A percentile compares a stretch with the other conserved stretches of the same genome.
Conservation (phyloP, 2,113 vertebrate species). For the Centropus unirufus region DNA sequence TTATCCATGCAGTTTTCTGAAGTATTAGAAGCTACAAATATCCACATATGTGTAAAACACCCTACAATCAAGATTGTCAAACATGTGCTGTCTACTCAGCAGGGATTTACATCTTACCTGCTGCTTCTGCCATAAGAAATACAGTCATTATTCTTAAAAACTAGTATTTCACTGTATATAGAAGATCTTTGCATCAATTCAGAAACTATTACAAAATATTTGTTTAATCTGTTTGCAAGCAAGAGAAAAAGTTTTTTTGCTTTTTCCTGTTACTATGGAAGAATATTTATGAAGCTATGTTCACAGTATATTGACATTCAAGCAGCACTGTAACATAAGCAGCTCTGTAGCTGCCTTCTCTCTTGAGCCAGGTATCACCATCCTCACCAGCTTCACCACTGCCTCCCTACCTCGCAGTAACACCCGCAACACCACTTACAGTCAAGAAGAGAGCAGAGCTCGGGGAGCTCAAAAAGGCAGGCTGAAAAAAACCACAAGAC, state of each 20-base stretch:
- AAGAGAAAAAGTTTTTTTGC: not conserved
- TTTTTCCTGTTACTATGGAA: not conserved
- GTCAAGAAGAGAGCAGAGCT: not conserved
- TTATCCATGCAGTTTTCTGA: not conserved
- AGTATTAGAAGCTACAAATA: not conserved
- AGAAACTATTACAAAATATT: not conserved
- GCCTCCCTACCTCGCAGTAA: not conserved
- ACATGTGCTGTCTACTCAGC: constrained; percentile 25
- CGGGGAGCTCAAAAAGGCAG: not conserved
- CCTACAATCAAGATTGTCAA: constrained; percentile 26
- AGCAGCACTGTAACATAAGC: not conserved
- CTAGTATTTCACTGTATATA: not conserved
- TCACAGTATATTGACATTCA: not conserved
- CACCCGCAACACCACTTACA: accelerated
- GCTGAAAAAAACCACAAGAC: not conserved
- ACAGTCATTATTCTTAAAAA: not conserved
- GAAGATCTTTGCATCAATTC: not conserved
- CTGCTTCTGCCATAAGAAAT: not conserved
- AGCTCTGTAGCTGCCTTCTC: not conserved
- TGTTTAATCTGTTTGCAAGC: not conserved
- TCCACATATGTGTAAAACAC: not conserved
- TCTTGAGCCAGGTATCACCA: accelerated
- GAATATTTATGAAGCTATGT: not conserved
- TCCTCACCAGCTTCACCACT: not conserved
- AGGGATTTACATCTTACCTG: not conserved